Base-by-base conservation (phyloP, 2,113 vertebrate species). In the Pelvicachromis taeniatus region DNA sequence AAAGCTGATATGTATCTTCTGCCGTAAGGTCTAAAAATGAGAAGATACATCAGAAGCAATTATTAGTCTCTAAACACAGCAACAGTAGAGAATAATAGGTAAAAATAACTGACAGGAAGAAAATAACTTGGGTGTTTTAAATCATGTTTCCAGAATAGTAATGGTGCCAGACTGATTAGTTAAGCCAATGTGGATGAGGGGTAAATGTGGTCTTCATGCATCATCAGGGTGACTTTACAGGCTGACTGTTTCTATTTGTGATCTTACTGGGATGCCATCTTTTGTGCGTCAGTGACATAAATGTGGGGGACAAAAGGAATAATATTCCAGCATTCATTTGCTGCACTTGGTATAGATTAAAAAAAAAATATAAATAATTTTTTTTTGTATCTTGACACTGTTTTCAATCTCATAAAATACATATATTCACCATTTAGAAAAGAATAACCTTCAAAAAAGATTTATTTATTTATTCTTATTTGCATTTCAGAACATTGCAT, bases 21-120 rank as follows among this genome's bases (percentile, higher is more conserved):
- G 0, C 68, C 8, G 16, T 75, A 75, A 31, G 19, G 68, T 8
- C 42, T 31, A 19, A 75, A 50, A 50, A 50, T n/a, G 0, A 75
- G 42, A 73, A 19, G 40, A 19, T 48, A 73, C 17, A 23, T 40
- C 33, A 52, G 19, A 84, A 53, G n/a, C 13, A 79, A 11, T 55
- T 61, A 5, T 48, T 19, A 5, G 42, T 31, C 9, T 40, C 13
- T 56, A 0, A 21, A 65, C 19, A 38, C 33, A 0, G 13, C 4
- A 42, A 23, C 21, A 68, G 65, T 26, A 70, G 5, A 11, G 5
- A 48, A 70, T 48, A 70, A 70, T 4, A 70, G 81, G 7, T 16
- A 54, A 42, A 19, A 14, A 42, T 53, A 61, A 1, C 40, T 45
- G 0, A 8, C 59, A 38, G 16, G 16, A 19, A 48, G 59, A 63